A percentile compares a stretch with the other conserved stretches of the same genome.
phyloP scores from a whole-genome alignment of 2,113 vertebrate species.

The Ibidorhyncha struthersii region DNA sequence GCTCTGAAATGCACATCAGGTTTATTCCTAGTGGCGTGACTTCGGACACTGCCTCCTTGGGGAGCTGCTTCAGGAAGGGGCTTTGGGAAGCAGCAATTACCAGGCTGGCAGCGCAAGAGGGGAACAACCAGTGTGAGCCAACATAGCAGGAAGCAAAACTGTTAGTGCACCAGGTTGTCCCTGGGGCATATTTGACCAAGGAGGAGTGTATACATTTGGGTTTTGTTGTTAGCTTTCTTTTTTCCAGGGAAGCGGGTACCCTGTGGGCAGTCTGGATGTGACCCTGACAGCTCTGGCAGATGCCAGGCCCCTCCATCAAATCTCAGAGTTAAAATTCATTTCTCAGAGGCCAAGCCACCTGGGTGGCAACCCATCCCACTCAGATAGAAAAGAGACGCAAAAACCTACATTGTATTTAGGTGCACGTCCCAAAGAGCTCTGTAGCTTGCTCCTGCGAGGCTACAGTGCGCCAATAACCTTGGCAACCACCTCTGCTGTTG shows the following conservation, averaged over 20 bases:
- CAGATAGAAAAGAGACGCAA: not conserved
- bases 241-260: not conserved
- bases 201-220: not conserved
- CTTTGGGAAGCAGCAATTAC: not conserved
- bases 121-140: rapidly evolving
- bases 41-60: not conserved
- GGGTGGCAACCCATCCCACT: not conserved
- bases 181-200: not conserved
- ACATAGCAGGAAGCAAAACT: not conserved
- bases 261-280: not conserved
- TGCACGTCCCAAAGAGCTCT: not conserved
- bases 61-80: not conserved
- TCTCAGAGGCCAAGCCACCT: not conserved
- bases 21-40: not conserved
- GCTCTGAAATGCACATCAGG: not conserved
- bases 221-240: not conserved
- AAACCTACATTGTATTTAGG: rapidly evolving
- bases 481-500: not conserved
- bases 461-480: not conserved
- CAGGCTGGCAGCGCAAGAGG: not conserved
- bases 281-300: not conserved
- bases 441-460: not conserved
- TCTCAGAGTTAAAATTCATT: not conserved
- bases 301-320: not conserved
- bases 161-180: not conserved